Conservation (phyloP, 2,797 vertebrate genomes). For the Loris lydekkerianus region DNA sequence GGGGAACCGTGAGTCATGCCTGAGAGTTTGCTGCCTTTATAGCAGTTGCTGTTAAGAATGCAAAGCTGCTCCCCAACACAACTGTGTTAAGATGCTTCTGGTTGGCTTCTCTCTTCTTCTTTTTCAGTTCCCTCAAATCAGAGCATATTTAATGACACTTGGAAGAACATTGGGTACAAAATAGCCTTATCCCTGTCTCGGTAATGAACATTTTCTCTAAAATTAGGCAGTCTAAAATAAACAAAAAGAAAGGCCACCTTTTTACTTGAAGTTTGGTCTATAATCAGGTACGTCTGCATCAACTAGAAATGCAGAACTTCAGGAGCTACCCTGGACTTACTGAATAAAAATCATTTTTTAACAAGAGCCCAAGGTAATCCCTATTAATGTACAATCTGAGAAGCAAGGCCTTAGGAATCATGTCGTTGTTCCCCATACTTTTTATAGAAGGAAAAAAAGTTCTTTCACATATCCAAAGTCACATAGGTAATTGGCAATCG, state of each 20-base stretch:
- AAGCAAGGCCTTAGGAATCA: neutral
- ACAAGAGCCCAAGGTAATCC: neutral
- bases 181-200: neutral
- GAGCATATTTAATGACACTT: neutral
- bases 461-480: neutral
- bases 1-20: neutral
- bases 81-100: neutral
- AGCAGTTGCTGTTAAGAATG: neutral
- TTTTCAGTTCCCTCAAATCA: neutral
- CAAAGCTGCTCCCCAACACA: neutral
- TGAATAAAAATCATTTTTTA: slow-evolving; percentile 1
- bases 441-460: neutral
- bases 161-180: neutral
- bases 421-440: neutral
- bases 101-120: neutral
- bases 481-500: neutral
- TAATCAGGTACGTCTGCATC: neutral
- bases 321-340: neutral
- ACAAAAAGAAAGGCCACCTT: neutral
- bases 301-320: neutral
- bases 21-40: neutral
- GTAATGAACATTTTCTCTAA: neutral
- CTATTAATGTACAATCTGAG: neutral
- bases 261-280: neutral
- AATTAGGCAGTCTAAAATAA: neutral